These are phyloP conservation scores for Ctenosaura bakeri DNA, from an alignment of 2,797 vertebrate species.

Conservation along the genomic window DNA sequence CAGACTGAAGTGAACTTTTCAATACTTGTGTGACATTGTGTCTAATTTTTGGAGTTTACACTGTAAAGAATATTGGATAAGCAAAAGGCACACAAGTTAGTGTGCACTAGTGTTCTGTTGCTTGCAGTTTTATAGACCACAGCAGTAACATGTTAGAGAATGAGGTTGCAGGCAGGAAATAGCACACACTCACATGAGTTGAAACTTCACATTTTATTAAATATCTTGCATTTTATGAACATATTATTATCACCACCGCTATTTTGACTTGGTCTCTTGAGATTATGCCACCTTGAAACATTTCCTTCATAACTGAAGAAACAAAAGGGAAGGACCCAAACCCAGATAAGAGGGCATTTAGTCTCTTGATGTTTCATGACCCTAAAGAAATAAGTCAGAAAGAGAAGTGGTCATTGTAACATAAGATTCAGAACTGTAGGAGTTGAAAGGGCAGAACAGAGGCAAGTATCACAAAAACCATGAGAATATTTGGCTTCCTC, in stretches of 20 bases:
- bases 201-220: conserved; percentile 68
- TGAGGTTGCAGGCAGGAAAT: not conserved
- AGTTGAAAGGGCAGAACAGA: not conserved
- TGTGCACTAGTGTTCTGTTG: conserved; percentile 9
- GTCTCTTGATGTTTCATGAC: conserved; percentile 51
- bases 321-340: conserved; percentile 30
- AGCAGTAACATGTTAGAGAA: conserved; percentile 10
- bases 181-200: conserved; percentile 32
- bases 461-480: conserved; percentile 34
- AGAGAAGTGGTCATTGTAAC: conserved; percentile 37
- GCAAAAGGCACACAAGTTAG: not conserved
- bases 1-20: not conserved
- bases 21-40: not conserved
- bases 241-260: not conserved
- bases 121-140: not conserved
- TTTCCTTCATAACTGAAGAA: conserved; percentile 44
- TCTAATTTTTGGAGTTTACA: conserved; percentile 4
- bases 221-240: conserved; percentile 39
- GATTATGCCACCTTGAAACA: conserved; percentile 21
- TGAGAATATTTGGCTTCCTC: conserved; percentile 42
- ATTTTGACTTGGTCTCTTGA: not conserved
- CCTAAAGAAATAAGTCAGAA: conserved; percentile 70
- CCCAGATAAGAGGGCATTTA: not conserved
- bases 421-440: not conserved
- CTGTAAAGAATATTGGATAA: conserved; percentile 16